phyloP scores from a whole-genome alignment of 2,888 invertebrate species.

The Toxonevra muliebris region DNA sequence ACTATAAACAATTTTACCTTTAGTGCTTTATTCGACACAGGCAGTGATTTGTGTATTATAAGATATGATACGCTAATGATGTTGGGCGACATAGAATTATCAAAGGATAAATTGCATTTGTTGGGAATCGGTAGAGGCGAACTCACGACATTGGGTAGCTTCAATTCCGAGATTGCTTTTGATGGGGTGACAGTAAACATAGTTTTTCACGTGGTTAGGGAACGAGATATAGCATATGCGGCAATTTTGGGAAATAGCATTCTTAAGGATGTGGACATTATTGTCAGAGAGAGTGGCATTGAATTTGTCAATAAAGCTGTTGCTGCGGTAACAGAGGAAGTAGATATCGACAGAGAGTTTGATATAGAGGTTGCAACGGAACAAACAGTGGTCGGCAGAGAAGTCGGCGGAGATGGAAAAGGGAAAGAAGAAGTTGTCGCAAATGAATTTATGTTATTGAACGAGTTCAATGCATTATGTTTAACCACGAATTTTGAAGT shows the following conservation, averaged over 20 bases:
- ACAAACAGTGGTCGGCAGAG: too few relatives aligned
- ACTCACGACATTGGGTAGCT: conserved; percentile 23
- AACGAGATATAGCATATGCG: conserved; percentile 14
- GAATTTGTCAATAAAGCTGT: too few relatives aligned
- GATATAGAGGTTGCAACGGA: too few relatives aligned
- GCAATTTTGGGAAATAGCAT: conserved; percentile 22
- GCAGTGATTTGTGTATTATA: conserved; percentile 5
- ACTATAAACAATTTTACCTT: too few relatives aligned
- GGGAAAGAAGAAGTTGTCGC: too few relatives aligned
- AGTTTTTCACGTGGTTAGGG: conserved; percentile 17
- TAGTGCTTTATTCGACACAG: conserved; percentile 11
- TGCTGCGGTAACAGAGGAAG: too few relatives aligned
- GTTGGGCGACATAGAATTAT: neutral
- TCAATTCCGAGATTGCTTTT: neutral
- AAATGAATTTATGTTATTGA: too few relatives aligned
- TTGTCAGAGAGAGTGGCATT: neutral
- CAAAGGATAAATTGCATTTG: neutral
- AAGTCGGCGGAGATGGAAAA: neutral
- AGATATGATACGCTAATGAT: conserved; percentile 9
- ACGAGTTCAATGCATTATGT: conserved; percentile 11
- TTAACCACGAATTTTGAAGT: too few relatives aligned
- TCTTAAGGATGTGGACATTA: conserved; percentile 13
- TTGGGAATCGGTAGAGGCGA: conserved; percentile 2
- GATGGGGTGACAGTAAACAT: conserved; percentile 14
- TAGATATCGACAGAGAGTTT: too few relatives aligned